Conservation (phyloP, 2,113 vertebrate species). For the Seriola aureovittata region DNA sequence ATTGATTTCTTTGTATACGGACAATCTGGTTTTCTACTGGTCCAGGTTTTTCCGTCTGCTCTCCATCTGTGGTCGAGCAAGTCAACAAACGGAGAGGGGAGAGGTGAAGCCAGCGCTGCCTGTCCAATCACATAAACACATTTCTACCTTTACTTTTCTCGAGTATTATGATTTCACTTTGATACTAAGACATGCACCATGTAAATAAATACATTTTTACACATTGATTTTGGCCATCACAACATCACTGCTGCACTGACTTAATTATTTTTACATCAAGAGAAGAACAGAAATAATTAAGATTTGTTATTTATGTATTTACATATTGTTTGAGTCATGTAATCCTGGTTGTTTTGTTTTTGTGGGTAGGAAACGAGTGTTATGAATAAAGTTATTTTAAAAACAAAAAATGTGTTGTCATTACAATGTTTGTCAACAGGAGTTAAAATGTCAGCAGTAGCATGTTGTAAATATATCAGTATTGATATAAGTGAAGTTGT, state of each 20-base stretch:
- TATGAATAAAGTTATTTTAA: too few relatives aligned
- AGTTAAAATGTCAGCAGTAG: background rate
- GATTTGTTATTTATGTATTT: too few relatives aligned
- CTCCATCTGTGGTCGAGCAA: background rate
- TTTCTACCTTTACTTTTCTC: background rate
- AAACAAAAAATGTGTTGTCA: background rate
- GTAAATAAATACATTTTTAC: too few relatives aligned
- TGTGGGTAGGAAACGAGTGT: too few relatives aligned
- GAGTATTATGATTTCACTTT: background rate
- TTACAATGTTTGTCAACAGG: background rate
- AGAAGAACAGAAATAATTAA: too few relatives aligned
- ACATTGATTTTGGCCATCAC: too few relatives aligned
- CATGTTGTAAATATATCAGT: background rate
- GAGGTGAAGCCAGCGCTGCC: background rate
- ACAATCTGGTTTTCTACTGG: constrained; percentile 12
- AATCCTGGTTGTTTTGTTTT: too few relatives aligned
- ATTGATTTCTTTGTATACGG: constrained; percentile 41
- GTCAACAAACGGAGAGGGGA: background rate
- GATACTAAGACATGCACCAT: too few relatives aligned
- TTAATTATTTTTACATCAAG: too few relatives aligned
- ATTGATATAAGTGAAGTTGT: background rate
- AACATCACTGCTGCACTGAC: too few relatives aligned
- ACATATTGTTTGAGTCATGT: too few relatives aligned
- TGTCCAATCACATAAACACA: background rate
- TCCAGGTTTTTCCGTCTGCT: background rate